These are phyloP conservation scores for Flexamia atlantica DNA, from an alignment of 2,888 invertebrate species.

Conservation along the genomic window DNA sequence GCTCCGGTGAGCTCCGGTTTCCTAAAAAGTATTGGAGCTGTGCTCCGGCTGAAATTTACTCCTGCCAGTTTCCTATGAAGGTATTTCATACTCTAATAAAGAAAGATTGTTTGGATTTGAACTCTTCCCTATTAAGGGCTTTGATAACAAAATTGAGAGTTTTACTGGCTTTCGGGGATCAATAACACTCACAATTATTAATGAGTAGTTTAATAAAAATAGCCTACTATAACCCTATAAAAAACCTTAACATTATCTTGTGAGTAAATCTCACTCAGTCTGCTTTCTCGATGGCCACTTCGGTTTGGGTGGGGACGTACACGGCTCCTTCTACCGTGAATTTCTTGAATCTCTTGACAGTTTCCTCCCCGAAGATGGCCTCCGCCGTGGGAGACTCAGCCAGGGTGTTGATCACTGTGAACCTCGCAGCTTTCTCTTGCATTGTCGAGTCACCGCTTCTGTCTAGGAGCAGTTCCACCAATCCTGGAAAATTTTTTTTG, in stretches of 20 bases:
- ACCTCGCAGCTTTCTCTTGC: conserved; percentile 86
- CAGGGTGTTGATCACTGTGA: conserved; percentile 82
- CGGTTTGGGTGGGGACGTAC: conserved; percentile 82
- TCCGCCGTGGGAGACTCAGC: conserved; percentile 75
- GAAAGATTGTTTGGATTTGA: too few species aligned
- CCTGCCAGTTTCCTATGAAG: too few species aligned
- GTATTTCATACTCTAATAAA: too few species aligned
- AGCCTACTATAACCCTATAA: not conserved
- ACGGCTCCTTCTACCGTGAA: conserved; percentile 89
- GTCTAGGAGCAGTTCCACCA: conserved; percentile 89
- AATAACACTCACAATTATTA: not conserved
- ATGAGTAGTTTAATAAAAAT: not conserved
- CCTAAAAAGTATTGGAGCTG: too few species aligned
- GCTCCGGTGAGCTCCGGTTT: too few species aligned
- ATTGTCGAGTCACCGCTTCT: conserved; percentile 84
- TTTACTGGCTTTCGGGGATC: too few species aligned
- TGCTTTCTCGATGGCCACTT: conserved; percentile 84
- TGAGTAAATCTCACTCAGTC: conserved; percentile 70
- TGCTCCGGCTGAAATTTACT: too few species aligned
- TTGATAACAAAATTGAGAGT: too few species aligned
- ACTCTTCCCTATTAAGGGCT: too few species aligned
- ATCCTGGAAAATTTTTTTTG: conserved; percentile 75
- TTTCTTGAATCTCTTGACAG: conserved; percentile 78
- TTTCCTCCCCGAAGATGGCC: conserved; percentile 73
- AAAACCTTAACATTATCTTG: conserved; percentile 5